Base-by-base conservation (phyloP, 2,888 invertebrate genomes). In the Cremastinae sp. region DNA sequence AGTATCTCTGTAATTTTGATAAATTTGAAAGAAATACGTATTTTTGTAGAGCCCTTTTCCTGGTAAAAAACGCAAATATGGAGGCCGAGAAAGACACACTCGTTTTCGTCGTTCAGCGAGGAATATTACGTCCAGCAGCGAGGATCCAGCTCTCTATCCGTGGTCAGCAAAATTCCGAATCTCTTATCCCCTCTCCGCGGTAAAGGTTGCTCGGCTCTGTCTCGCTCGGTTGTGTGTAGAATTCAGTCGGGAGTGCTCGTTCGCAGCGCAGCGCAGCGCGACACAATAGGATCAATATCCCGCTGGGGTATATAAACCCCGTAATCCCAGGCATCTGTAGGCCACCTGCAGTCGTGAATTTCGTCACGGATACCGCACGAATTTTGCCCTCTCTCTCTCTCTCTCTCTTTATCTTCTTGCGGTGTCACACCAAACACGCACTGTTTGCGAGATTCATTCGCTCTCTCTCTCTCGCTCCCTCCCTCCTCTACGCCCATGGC, bases 231-330 rank as follows among this genome's bases (percentile, higher is more conserved):
- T 74, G 78, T 74, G 45, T 47, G 45, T 58, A 54, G 47, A 10
- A 38, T 51, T 51, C 16, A 76, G 66, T 62, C 74, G 75, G 77
- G 74, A 62, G 75, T 76, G 41, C 59, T 71, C 73, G 77, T 72
- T 78, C 71, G 72, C 69, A 76, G 59, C 62, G 76, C 78, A 79
- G 76, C 78, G 81, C 80, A 77, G 71, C 75, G 80, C 79, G 78
- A 82, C 81, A 89, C 89, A 89, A 88, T 88, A 84, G 89, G 89
- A 88, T 89, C 89, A 86, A 89, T 89, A 89, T 87, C 89, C 89
- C 88, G 87, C 86, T 86, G 86, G 85, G 88, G 88, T 86, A 87
- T 88, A 88, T 88, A 88, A 88, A 88, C 87, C 85, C 88, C 84
- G 80, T 89, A 88, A 88, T 88, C 88, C 87, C 81, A 79, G 82